These are phyloP conservation scores for Lissocephala sabroskyi DNA, from an alignment of 2,888 invertebrate species.

Conservation along the genomic window DNA sequence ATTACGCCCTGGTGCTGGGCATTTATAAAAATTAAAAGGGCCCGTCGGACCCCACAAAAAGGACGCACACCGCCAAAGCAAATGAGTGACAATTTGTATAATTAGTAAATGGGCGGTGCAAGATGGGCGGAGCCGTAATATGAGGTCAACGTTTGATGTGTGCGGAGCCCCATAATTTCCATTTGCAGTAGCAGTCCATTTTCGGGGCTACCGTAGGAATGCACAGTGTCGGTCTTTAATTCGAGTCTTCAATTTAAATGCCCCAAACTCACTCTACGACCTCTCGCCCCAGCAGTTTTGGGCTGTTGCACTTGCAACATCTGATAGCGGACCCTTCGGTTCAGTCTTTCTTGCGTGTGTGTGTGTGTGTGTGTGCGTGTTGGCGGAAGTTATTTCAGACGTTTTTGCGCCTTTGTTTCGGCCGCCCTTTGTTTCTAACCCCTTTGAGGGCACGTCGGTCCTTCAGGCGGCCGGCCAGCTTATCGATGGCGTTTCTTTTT, in stretches of 20 bases:
- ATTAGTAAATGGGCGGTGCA: too few species aligned
- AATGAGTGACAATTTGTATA: constrained; percentile 55
- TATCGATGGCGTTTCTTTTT: constrained; percentile 8
- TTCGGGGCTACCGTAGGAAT: too few species aligned
- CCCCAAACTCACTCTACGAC: too few species aligned
- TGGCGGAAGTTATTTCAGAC: constrained; percentile 58
- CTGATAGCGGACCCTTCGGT: constrained; percentile 36
- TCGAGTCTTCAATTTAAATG: too few species aligned
- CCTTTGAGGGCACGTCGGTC: constrained; percentile 28
- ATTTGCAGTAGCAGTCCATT: too few species aligned
- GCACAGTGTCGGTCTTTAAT: too few species aligned
- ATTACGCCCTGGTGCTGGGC: constrained; percentile 43
- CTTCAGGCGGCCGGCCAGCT: background rate
- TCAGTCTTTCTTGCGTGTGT: background rate
- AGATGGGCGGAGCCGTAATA: too few species aligned
- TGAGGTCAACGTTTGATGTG: too few species aligned
- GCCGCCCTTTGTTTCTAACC: constrained; percentile 33
- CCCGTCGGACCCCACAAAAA: constrained; percentile 7
- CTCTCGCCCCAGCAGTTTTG: too few species aligned
- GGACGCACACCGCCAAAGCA: constrained; percentile 7
- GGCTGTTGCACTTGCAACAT: constrained; percentile 57
- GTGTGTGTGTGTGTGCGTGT: constrained; percentile 37
- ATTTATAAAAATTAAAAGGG: constrained; percentile 54
- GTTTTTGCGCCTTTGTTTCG: constrained; percentile 53
- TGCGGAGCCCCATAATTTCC: too few species aligned